A percentile compares a stretch with the other conserved stretches of the same genome.
phyloP scores from a whole-genome alignment of 2,113 vertebrate genomes.

The Nothobranchius furzeri region DNA sequence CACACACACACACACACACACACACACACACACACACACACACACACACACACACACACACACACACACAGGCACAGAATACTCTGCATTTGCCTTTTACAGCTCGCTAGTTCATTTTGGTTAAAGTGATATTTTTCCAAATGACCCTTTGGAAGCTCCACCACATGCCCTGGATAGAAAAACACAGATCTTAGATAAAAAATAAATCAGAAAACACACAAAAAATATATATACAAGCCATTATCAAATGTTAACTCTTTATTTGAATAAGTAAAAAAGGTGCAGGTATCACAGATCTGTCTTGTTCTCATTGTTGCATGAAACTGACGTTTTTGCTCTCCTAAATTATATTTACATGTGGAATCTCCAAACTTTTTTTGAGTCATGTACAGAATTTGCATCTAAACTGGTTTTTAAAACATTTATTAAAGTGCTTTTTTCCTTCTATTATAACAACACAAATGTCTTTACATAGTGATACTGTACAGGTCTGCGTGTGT shows the following conservation, averaged over 20 bases:
- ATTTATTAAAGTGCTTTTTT: slow-evolving; percentile 86
- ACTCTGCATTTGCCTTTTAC: too few species aligned
- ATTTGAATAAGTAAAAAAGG: slow-evolving; percentile 86
- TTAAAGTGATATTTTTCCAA: too few species aligned
- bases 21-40: too few species aligned
- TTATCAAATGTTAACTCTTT: slow-evolving; percentile 85
- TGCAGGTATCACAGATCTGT: slow-evolving; percentile 80
- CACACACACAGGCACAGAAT: too few species aligned
- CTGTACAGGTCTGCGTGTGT: slow-evolving; percentile 79
- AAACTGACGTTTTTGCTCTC: slow-evolving; percentile 64
- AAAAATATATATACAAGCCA: slow-evolving; percentile 46
- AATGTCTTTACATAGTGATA: slow-evolving; percentile 82
- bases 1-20: too few species aligned
- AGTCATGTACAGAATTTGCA: slow-evolving; percentile 79
- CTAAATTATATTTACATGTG: slow-evolving; percentile 81
- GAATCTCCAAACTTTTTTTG: slow-evolving; percentile 72
- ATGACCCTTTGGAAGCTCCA: too few species aligned
- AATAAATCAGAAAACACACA: slow-evolving; percentile 11
- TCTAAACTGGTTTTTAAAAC: slow-evolving; percentile 83
- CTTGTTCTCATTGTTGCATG: slow-evolving; percentile 71
- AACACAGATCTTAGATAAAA: neutral
- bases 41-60: too few species aligned
- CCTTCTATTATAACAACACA: slow-evolving; percentile 81
- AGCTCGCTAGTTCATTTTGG: too few species aligned
- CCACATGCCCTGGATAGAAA: neutral